These are phyloP conservation scores for Puffinus mauretanicus DNA, from an alignment of 2,113 vertebrate genomes.

Conservation along the genomic window DNA sequence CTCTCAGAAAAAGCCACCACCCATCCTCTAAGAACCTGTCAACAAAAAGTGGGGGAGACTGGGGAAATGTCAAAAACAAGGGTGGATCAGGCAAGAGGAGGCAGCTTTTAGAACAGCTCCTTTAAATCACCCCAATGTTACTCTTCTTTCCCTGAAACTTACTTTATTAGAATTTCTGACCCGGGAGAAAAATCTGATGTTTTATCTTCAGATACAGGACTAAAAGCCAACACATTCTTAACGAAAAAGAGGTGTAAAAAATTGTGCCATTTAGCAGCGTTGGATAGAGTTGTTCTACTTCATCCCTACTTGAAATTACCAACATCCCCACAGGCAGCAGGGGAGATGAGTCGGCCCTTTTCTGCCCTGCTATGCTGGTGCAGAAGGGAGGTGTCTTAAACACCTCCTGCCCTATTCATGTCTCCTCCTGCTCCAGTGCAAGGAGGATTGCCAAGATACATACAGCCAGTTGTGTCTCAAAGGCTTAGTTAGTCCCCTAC, in stretches of 20 bases:
- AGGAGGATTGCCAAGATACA: not conserved
- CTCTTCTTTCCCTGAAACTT: not conserved
- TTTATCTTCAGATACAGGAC: not conserved
- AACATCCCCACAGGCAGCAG: not conserved
- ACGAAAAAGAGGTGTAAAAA: not conserved
- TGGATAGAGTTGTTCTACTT: not conserved
- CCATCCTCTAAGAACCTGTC: conserved; percentile 62
- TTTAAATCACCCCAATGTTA: not conserved
- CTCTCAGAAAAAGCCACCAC: conserved; percentile 19
- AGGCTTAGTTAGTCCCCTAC: not conserved
- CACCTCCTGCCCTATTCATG: not conserved
- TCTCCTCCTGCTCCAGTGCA: not conserved
- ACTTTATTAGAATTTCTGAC: not conserved
- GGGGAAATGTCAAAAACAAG: conserved; percentile 61
- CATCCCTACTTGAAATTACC: not conserved
- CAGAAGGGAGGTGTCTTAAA: not conserved
- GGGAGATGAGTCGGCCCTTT: not conserved
- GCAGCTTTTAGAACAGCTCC: not conserved
- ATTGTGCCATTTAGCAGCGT: not conserved
- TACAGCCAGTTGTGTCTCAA: not conserved
- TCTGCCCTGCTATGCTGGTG: not conserved
- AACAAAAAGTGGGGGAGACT: not conserved
- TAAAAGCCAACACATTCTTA: not conserved
- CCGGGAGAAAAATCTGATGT: not conserved
- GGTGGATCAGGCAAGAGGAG: not conserved